Evolutionary conservation across 2,888 invertebrate species (phyloP), one percentile per base, ranked within the genome.

Genomic region (Eupithecia vulgata): DNA sequence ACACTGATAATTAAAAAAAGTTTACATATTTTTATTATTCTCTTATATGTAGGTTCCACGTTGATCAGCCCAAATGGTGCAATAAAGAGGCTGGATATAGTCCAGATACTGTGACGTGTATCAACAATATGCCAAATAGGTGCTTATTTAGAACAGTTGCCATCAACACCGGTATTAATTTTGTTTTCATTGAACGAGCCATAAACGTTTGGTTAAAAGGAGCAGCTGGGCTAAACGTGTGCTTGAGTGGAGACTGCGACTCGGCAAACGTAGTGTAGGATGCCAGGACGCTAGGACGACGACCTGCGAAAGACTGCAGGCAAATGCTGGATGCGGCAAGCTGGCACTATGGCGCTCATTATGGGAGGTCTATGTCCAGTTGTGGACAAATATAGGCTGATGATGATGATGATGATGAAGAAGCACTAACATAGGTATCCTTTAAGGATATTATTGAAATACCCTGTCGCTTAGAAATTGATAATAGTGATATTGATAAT

Each of bases 91-190:
- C 21, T 30, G 1, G 30, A 42, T 12, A 12, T 42, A 66, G 4
- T 42, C 42, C 35, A 37, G 40, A 37, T 64, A 64, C 64, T 35
- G 34, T 34, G 61, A 61, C 61, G 61, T 61, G 30, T 61, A 34
- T 61, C 30, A 61, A 61, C 61, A 61, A 59, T 34, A 61, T 34
- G 15, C 61, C 8, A 34, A 61, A 61, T 34, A 61, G 61, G 34
- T 61, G 34, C 34, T 61, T 61, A 61, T 61, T 61, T 15, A 61
- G 61, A 64, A 34, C 37, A 21, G 17, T 34, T 34, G 61, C 61
- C 8, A 61, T 61, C 61, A 61, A 61, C 34, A 61, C 17, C 34
- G 25, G 1, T 57, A 57, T 21, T 57, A 5, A n/a, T n/a, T 57
- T 57, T 57, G 25, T 57, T 57, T 57, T 57, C 57, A 57, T 25